Base-by-base conservation (phyloP, 2,797 vertebrate species). In the Girardinus metallicus region DNA sequence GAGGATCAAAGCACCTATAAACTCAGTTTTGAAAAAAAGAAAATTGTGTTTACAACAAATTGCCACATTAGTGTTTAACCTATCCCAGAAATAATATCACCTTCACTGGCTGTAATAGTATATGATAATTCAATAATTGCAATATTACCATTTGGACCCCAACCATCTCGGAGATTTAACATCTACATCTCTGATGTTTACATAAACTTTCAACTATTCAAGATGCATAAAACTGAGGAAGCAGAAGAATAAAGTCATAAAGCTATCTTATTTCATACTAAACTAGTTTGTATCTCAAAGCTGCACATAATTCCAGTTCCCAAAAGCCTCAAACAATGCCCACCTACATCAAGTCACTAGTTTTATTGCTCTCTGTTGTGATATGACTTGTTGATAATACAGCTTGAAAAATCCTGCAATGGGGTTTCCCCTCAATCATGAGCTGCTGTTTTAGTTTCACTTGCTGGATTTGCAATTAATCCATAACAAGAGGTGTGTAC, bases 191-290 rank as follows among this genome's bases (percentile, higher is more conserved):
- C 44, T 80, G 4, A 79, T 11, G 16, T 47, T 73, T 73, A 44
- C 79, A 83, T 73, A 83, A 80, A 46, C 71, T 76, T 55, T 12
- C 26, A 74, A 41, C 8, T 80, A 77, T 75, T 74, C 34, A 83
- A 83, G 74, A 29, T 7, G 39, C 36, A 77, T n/a, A 26, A 0
- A 1, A 12, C n/a, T 79, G 31, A 74, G 34, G 57, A 60, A 31
- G 29, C 12, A 13, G 4, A 60, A 60, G 57, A 60, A 16, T 13
- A 60, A 60, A 60, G 26, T 55, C 26, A 55, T 55, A 55, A 26
- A 3, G 0, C 0, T 26, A n/a, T 55, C 26, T 55, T 10, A 55
- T 11, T 55, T 55, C 53, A 55, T 26, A 55, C 3, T 55, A 55
- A n/a, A 49, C n/a, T 55, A 55, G 21, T 3, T 53, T 53, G 1